phyloP scores from a whole-genome alignment of 2,888 invertebrate species.

The Rapana venosa region DNA sequence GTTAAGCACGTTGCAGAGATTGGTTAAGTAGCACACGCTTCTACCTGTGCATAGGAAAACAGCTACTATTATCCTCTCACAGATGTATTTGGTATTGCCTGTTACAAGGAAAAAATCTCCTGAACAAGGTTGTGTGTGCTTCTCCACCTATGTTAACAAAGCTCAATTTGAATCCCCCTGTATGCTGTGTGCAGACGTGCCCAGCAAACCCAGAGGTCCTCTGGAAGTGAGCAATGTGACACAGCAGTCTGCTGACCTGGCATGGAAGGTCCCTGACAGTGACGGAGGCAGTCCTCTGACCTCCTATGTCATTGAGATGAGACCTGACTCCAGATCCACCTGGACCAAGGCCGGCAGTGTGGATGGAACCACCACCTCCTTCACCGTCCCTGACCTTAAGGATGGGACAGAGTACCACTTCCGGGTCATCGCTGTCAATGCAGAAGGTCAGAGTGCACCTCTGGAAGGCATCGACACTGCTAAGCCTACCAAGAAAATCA shows the following conservation, averaged over 20 bases:
- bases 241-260: constrained; percentile 89
- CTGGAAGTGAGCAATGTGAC: constrained; percentile 88
- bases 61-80: too few species aligned
- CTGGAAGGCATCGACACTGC: constrained; percentile 81
- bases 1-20: too few species aligned
- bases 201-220: constrained; percentile 90
- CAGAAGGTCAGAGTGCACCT: constrained; percentile 94
- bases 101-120: too few species aligned
- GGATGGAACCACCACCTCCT: constrained; percentile 55
- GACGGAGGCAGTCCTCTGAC: constrained; percentile 72
- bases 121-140: too few species aligned
- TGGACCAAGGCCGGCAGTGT: constrained; percentile 86
- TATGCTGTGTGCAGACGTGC: constrained; percentile 83
- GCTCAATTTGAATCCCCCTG: not conserved
- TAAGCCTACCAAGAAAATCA: constrained; percentile 61
- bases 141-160: not conserved
- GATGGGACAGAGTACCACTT: constrained; percentile 92
- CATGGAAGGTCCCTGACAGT: constrained; percentile 71
- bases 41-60: too few species aligned
- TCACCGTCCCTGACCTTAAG: constrained; percentile 56
- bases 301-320: constrained; percentile 80
- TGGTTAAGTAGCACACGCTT: too few species aligned
- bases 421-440: constrained; percentile 90
- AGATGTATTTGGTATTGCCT: too few species aligned
- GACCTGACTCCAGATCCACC: constrained; percentile 86